phyloP scores from a whole-genome alignment of 2,888 invertebrate genomes.

The Bruchidius siliquastri region DNA sequence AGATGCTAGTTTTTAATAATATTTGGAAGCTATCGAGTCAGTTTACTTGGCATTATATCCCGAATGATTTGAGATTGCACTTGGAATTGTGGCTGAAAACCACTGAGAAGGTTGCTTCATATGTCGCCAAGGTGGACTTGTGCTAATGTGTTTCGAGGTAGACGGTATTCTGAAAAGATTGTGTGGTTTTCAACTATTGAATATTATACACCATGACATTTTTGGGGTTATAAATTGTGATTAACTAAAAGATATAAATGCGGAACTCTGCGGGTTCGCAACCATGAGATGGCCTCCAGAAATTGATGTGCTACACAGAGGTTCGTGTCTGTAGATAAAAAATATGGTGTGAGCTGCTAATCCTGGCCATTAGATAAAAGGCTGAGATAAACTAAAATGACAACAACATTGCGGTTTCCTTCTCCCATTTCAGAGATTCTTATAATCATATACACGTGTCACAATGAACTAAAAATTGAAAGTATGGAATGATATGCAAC shows the following conservation, averaged over 20 bases:
- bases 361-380: too few relatives aligned
- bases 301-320: not conserved
- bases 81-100: not conserved
- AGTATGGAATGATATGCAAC: too few relatives aligned
- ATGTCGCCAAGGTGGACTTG: not conserved
- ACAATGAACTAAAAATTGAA: too few relatives aligned
- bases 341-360: too few relatives aligned
- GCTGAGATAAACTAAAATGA: too few relatives aligned
- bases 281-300: not conserved
- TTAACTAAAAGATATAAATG: not conserved
- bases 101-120: not conserved
- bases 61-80: too few relatives aligned
- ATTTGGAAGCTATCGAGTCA: too few relatives aligned
- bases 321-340: not conserved
- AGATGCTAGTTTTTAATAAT: too few relatives aligned
- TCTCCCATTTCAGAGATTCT: too few relatives aligned
- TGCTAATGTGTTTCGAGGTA: not conserved
- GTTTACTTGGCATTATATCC: too few relatives aligned
- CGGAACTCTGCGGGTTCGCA: not conserved
- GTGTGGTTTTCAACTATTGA: not conserved
- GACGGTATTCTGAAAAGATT: not conserved
- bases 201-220: not conserved
- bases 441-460: too few relatives aligned
- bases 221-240: not conserved
- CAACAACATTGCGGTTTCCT: too few relatives aligned